These are phyloP conservation scores for Cisticola juncidis DNA, from an alignment of 2,113 vertebrate genomes.

Conservation along the genomic window DNA sequence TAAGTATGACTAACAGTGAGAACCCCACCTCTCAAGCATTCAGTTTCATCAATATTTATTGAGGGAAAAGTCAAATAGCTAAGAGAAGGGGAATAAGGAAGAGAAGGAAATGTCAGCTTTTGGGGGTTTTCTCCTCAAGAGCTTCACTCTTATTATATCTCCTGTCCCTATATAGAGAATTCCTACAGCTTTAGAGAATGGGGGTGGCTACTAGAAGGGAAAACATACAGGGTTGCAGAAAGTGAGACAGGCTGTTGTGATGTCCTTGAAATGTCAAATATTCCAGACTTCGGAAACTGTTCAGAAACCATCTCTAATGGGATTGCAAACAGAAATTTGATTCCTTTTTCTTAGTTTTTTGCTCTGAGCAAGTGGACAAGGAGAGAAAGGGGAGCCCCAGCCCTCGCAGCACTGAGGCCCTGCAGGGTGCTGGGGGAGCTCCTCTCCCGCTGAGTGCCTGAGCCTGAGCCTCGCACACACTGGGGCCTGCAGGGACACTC, in stretches of 20 bases:
- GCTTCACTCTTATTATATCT: fast-evolving
- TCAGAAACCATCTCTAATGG: not conserved
- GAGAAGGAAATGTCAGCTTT: not conserved
- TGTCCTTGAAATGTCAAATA: not conserved
- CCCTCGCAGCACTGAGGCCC: fast-evolving
- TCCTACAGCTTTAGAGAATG: not conserved
- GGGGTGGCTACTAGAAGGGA: not conserved
- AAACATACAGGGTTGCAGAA: not conserved
- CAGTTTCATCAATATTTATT: not conserved
- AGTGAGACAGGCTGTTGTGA: not conserved
- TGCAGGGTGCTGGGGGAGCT: fast-evolving
- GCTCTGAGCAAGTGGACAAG: not conserved
- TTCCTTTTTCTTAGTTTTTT: not conserved
- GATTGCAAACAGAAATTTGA: not conserved
- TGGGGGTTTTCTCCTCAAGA: not conserved
- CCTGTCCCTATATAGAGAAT: not conserved
- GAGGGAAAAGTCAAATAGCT: not conserved
- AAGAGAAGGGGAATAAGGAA: not conserved
- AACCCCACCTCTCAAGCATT: not conserved
- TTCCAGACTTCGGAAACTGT: not conserved
- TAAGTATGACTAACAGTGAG: not conserved
- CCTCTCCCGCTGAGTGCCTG: fast-evolving
- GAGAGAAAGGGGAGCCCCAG: not conserved
- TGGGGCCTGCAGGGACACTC: not conserved
- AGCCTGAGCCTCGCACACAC: no score